Base-by-base conservation (phyloP, 2,888 invertebrate species). In the Xiphydria camelus region DNA sequence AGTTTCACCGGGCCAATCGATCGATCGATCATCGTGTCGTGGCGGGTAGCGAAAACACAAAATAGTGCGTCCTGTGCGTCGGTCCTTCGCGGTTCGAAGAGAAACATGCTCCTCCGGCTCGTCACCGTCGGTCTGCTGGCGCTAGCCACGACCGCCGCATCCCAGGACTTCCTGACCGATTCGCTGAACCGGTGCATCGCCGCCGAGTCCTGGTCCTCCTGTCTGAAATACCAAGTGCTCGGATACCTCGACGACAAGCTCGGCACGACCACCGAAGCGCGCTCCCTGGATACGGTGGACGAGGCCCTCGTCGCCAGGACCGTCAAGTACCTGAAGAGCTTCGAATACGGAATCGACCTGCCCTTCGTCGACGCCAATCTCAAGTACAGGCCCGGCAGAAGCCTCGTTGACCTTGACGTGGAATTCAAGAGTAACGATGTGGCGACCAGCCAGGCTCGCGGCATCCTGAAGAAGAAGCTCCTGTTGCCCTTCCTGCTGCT, bases 401-500 rank as follows among this genome's bases (percentile, higher is more conserved):
- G 75, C 21, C 54, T 78, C 14, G 62, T 68, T 4, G 77, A 78
- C 54, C 64, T 78, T 51, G 75, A 77, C 32, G 50, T 78, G 4
- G 70, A 75, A 43, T 79, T 78, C 59, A 63, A 62, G 20, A 51
- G 62, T 20, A 67, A 70, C 42, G 61, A 66, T 14, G 57, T 64
- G 1, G 69, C 66, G 1, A 70, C 70, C 2, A 62, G 48, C 14
- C 69, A 75, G 38, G 91, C 87, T 62, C 86, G 90, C 53, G 89
- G 88, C 62, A 69, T 80, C 45, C 79, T 90, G 65, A 90, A 91
- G 80, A 90, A 91, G 79, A 91, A 91, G 74, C 82, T 91, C 35
- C 79, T 91, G 53, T 78, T 91, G 66, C 91, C 91, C 10, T 80
- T 91, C 51, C 77, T 91, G 58, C 78, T 92, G 57, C 80, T 91